Base-by-base conservation (phyloP, 2,888 invertebrate genomes). In the Drosophila differens region DNA sequence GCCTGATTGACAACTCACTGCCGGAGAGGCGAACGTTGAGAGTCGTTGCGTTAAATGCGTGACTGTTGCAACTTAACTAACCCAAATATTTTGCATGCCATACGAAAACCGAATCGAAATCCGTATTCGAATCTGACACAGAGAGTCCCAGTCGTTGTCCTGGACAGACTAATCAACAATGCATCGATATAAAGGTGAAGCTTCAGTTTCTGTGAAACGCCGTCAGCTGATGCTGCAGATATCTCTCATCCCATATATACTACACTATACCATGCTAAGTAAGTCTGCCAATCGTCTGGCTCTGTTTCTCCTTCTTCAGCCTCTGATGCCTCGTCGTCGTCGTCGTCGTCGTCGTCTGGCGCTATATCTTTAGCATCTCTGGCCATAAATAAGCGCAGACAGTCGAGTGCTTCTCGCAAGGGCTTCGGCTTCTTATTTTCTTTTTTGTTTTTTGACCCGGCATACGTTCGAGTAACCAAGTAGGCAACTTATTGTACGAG, bases 321-420 rank as follows among this genome's bases (percentile, higher is more conserved):
- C 68, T 39, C 74, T 66, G 70, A 74, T 69, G 62, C 73, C 47
- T n/a, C 41, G 19, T 25, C 35, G 54, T 39, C 28, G 78, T 76
- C 70, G 63, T 59, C 73, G 66, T 71, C 75, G 78, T 82, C 79
- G 82, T 84, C 84, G 90, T 86, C 91, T 91, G 92, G 92, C 83
- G 89, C 91, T 91, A 90, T 92, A 92, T 92, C 92, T 90, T 84
- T 79, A 87, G 76, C 85, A 92, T 92, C 92, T 91, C 70, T 66
- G 82, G 89, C 90, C 84, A 92, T 92, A 92, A 92, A 92, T 92
- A 91, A 92, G 89, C 77, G 73, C 65, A 81, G 86, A 84, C 89
- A 89, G 91, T 89, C 89, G 84, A 89, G 87, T 91, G 89, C 85
- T 80, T 74, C 71, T 66, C 62, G 59, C 75, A 76, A 41, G 81